Conservation (phyloP, 2,113 vertebrate genomes). For the Accipiter cooperii region DNA sequence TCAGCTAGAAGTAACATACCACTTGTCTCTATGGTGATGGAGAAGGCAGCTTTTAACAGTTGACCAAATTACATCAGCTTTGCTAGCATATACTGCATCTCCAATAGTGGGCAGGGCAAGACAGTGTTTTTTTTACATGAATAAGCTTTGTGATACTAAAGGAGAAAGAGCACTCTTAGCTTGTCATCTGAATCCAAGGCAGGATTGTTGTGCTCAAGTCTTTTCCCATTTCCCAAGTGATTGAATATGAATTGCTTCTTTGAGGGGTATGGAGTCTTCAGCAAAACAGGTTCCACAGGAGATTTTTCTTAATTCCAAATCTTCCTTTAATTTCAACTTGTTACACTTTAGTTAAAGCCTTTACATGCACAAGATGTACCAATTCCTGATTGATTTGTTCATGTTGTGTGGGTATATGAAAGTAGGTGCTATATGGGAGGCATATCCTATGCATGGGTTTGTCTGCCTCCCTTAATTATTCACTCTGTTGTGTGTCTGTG, state of each 20-base stretch:
- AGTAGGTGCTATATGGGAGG: not conserved
- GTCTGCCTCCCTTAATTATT: not conserved
- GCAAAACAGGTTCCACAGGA: not conserved
- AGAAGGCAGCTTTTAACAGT: not conserved
- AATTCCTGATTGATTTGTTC: not conserved
- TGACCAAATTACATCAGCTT: not conserved
- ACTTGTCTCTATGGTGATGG: not conserved
- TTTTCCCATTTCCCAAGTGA: not conserved
- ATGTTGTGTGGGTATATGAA: not conserved
- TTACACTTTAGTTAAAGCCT: not conserved
- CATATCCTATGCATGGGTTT: not conserved
- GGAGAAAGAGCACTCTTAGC: not conserved
- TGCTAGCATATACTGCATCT: not conserved
- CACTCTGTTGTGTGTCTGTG: not conserved
- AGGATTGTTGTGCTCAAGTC: not conserved
- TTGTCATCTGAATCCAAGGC: not conserved
- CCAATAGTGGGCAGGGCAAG: not conserved
- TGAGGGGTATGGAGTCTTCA: not conserved
- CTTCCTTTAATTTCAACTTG: not conserved
- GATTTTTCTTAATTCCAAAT: not conserved
- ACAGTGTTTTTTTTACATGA: not conserved
- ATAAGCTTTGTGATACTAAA: not conserved
- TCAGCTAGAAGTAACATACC: not conserved
- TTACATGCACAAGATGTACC: not conserved
- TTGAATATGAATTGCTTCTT: not conserved